Base-by-base conservation (phyloP, 2,113 vertebrate genomes). In the Ameiurus melas region DNA sequence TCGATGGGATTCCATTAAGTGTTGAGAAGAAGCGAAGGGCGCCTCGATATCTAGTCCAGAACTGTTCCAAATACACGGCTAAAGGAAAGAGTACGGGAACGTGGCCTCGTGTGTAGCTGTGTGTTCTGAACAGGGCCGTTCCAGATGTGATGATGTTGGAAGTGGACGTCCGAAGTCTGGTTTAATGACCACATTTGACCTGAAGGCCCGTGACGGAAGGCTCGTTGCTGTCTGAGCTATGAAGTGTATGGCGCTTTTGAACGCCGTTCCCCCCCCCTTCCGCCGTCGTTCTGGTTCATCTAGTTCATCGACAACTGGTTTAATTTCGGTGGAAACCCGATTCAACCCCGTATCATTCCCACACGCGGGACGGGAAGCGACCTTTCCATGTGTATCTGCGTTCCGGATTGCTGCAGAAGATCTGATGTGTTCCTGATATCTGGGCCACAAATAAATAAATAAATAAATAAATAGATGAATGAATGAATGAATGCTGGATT, bases 1-100 rank as follows among this genome's bases (percentile, higher is more conserved):
- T 33, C 96, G 97, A 97, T 96, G 96, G 96, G 97, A 97, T 97
- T 97, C 96, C 94, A 91, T 91, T n/a, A 51, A 71, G 87, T 80
- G 71, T 82, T 79, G 57, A 55, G 62, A 73, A 90, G 51, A 53
- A 78, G 77, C 73, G n/a, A 84, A 55, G 58, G 68, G 71, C 19
- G n/a, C 60, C 85, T 66, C 25, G 27, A 55, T 43, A 43, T 55
- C n/a, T 36, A 5, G 19, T 22, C 7, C 16, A 12, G 7, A 81
- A 20, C n/a, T 13, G 16, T 57, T 81, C 30, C 55, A 13, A 58
- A 36, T 58, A 58, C 53, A 58, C 1, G 51, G 6, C 16, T 78
- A 25, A 25, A 75, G 20, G 1, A n/a, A 51, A 78, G 14, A 8
- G 57, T 0, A 27, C 30, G 53, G 25, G 47, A n/a, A 84, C 30